These are phyloP conservation scores for Acipenser transmontanus DNA, from an alignment of 2,797 vertebrate species.

Conservation along the genomic window DNA sequence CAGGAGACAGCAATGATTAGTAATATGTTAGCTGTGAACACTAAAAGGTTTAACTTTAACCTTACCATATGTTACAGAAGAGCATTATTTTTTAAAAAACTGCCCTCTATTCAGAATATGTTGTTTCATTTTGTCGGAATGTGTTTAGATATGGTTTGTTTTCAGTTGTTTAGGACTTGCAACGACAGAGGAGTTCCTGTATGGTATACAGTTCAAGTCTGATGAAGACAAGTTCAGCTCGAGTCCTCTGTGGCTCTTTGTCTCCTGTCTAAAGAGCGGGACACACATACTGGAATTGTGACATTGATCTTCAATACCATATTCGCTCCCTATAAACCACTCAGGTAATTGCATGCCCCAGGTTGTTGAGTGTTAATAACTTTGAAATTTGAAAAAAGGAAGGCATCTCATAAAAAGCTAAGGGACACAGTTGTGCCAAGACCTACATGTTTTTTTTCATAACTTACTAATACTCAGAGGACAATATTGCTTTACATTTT, in stretches of 20 bases:
- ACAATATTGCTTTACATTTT: not conserved
- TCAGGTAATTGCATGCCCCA: slow-evolving; percentile 45
- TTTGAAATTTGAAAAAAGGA: not conserved
- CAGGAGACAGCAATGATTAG: too few species aligned
- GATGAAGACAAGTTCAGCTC: slow-evolving; percentile 38
- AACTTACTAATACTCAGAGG: not conserved
- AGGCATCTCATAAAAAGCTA: not conserved
- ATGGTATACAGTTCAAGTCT: slow-evolving; percentile 51
- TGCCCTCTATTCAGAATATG: too few species aligned
- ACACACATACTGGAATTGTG: slow-evolving; percentile 42
- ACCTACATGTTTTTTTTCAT: not conserved
- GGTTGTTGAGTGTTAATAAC: not conserved
- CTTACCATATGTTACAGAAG: too few species aligned
- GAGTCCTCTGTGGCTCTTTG: slow-evolving; percentile 45
- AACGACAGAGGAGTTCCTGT: slow-evolving; percentile 56
- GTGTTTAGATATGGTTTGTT: not conserved
- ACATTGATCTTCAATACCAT: slow-evolving; percentile 55
- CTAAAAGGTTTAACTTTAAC: too few species aligned
- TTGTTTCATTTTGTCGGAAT: too few species aligned
- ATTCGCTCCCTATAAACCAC: slow-evolving; percentile 61
- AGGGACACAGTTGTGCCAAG: not conserved
- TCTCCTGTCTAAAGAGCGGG: slow-evolving; percentile 37
- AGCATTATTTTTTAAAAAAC: too few species aligned
- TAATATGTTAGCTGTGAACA: too few species aligned
- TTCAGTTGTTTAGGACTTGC: slow-evolving; percentile 35